phyloP scores from a whole-genome alignment of 2,888 invertebrate species.

The Clitarchus hookeri region DNA sequence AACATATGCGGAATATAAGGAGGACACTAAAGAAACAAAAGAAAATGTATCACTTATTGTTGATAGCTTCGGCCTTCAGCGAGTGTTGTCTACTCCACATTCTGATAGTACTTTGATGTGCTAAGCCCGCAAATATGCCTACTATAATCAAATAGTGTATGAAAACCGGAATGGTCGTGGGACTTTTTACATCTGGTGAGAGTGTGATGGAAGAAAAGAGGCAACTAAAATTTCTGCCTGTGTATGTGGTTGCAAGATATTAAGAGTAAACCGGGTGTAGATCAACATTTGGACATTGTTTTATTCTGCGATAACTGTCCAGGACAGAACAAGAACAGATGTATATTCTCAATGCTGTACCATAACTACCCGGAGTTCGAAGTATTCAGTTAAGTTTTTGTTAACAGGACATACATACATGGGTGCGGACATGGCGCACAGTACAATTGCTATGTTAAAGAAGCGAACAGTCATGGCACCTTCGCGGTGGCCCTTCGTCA shows the following conservation, averaged over 20 bases:
- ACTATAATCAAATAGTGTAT: background rate
- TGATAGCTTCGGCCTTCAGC: background rate
- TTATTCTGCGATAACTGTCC: background rate
- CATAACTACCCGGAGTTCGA: background rate
- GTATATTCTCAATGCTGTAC: background rate
- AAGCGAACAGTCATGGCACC: too few relatives aligned
- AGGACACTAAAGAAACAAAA: background rate
- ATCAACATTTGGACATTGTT: background rate
- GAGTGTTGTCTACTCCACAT: background rate
- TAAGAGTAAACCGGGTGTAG: too few relatives aligned
- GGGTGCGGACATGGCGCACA: background rate
- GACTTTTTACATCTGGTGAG: too few relatives aligned
- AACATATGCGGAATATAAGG: background rate
- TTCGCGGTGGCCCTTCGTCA: too few relatives aligned
- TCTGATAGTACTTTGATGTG: background rate
- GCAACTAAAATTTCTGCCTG: background rate
- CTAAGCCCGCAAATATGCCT: background rate
- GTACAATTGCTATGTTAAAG: background rate
- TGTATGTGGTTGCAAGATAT: too few relatives aligned
- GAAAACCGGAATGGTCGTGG: background rate
- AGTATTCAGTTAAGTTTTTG: background rate
- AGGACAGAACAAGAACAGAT: constrained; percentile 19
- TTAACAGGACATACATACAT: background rate
- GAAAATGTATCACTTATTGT: background rate
- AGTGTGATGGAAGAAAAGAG: too few relatives aligned